phyloP scores from a whole-genome alignment of 2,888 invertebrate species.

The Craniophora ligustri region DNA sequence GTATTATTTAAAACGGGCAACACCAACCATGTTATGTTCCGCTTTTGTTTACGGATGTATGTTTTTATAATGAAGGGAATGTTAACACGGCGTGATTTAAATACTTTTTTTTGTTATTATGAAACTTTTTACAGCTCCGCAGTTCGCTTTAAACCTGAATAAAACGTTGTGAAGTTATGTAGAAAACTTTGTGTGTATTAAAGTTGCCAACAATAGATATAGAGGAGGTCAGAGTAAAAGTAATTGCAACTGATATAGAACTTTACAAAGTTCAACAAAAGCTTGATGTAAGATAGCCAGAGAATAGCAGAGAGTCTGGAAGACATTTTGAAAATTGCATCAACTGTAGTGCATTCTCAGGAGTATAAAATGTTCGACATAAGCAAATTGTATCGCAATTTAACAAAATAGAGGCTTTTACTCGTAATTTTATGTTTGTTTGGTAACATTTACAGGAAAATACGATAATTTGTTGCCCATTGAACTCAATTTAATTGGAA shows the following conservation, averaged over 20 bases:
- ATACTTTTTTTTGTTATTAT: slow-evolving; percentile 17
- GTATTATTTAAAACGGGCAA: slow-evolving; percentile 27
- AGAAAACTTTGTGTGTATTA: slow-evolving; percentile 13
- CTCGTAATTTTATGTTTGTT: neutral
- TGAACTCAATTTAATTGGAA: neutral
- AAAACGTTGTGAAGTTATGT: slow-evolving; percentile 1
- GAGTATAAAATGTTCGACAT: slow-evolving; percentile 3
- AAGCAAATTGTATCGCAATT: neutral
- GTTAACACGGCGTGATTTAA: slow-evolving; percentile 15
- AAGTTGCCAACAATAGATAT: slow-evolving; percentile 16
- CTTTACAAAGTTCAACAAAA: slow-evolving; percentile 46
- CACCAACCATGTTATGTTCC: slow-evolving; percentile 5
- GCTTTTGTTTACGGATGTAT: slow-evolving; percentile 5
- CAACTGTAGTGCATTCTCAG: slow-evolving; percentile 46
- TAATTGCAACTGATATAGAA: slow-evolving; percentile 38
- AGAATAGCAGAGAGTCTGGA: slow-evolving; percentile 17
- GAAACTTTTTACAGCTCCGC: neutral
- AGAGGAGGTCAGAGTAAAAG: slow-evolving; percentile 20
- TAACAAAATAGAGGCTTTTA: neutral
- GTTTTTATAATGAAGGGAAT: slow-evolving; percentile 4
- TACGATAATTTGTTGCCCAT: neutral
- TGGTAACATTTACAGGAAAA: neutral
- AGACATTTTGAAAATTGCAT: slow-evolving; percentile 55
- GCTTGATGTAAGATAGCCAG: slow-evolving; percentile 45
- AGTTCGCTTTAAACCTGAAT: neutral